These are phyloP conservation scores for Callyntrura sp. DNA, from an alignment of 2,888 invertebrate species.

Conservation along the genomic window DNA sequence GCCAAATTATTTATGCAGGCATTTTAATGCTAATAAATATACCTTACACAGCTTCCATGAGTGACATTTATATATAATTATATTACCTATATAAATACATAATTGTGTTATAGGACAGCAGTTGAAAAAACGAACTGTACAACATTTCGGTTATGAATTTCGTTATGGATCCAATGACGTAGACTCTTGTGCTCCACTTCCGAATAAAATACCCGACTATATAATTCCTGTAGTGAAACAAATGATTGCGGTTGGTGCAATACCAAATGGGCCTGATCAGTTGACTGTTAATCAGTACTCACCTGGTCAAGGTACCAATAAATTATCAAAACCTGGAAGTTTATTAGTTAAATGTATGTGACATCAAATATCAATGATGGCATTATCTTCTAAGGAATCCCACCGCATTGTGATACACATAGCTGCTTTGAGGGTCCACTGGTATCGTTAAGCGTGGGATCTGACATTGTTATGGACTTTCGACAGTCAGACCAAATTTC, in stretches of 20 bases:
- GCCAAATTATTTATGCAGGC: too few species aligned
- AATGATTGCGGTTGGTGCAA: slow-evolving; percentile 86
- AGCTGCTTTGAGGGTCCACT: slow-evolving; percentile 96
- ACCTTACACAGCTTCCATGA: too few species aligned
- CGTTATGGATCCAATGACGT: slow-evolving; percentile 95
- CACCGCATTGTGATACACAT: slow-evolving; percentile 97
- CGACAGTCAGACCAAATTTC: slow-evolving; percentile 88
- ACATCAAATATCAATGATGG: too few species aligned
- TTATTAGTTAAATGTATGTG: too few species aligned
- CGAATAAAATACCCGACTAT: slow-evolving; percentile 89
- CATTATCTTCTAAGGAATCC: slow-evolving; percentile 90
- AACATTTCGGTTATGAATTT: slow-evolving; percentile 97
- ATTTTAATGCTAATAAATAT: too few species aligned
- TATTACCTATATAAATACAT: too few species aligned
- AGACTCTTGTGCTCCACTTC: slow-evolving; percentile 89
- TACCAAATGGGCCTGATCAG: slow-evolving; percentile 90
- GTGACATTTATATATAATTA: too few species aligned
- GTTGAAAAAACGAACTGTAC: slow-evolving; percentile 94
- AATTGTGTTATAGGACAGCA: slow-evolving; percentile 42
- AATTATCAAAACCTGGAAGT: too few species aligned
- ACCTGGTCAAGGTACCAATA: slow-evolving; percentile 91
- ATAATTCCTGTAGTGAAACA: slow-evolving; percentile 89
- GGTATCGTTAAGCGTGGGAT: slow-evolving; percentile 92
- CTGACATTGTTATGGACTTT: slow-evolving; percentile 96
- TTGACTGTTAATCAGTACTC: slow-evolving; percentile 93